Evolutionary conservation across 2,797 vertebrate genomes (phyloP).

Genomic region (Arnoldichthys spilopterus): DNA sequence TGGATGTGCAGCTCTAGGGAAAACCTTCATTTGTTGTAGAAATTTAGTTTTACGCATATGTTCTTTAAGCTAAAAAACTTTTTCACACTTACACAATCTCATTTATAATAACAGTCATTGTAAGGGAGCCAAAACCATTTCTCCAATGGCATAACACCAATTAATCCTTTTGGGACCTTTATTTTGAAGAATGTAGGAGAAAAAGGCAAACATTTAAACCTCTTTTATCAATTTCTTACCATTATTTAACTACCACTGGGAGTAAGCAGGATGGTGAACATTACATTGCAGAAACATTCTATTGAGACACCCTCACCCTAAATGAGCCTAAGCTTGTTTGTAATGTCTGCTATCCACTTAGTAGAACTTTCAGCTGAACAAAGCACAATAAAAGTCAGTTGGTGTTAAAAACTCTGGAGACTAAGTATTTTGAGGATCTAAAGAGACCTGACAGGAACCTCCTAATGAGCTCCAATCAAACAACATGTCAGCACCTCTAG

Average conservation of each 20-base stretch:
- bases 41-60: not conserved
- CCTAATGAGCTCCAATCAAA: conserved; percentile 57
- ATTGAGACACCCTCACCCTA: not conserved
- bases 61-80: not conserved
- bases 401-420: conserved; percentile 1
- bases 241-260: not conserved
- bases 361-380: not conserved
- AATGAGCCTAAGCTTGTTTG: not conserved
- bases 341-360: not conserved
- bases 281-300: not conserved
- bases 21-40: not conserved
- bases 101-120: not conserved
- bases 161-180: not conserved
- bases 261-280: not conserved
- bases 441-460: conserved; percentile 24
- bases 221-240: not conserved
- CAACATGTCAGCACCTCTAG: conserved; percentile 44
- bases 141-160: not conserved
- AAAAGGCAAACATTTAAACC: not conserved
- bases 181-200: not conserved
- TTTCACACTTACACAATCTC: not conserved
- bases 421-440: not conserved
- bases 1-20: no score
- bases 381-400: conserved; percentile 1
- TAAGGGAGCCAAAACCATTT: not conserved